Conservation (phyloP, 2,113 vertebrate species). For the Ictidomys tridecemlineatus region DNA sequence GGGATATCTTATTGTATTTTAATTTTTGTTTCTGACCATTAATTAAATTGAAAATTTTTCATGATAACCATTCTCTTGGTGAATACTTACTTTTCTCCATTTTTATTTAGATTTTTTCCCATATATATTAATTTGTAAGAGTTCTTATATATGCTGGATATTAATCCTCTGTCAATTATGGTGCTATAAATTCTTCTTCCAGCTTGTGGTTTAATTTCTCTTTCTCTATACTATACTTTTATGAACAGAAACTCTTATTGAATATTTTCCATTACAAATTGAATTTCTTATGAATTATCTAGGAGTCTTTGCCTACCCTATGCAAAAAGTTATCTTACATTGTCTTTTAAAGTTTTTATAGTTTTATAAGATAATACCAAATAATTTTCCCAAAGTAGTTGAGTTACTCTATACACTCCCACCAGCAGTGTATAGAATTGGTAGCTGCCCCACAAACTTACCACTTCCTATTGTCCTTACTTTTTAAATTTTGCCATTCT, state of each 20-base stretch:
- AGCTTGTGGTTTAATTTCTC: not conserved
- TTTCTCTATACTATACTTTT: not conserved
- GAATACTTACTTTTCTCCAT: not conserved
- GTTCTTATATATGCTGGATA: not conserved
- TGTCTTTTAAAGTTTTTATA: not conserved
- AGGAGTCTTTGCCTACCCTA: not conserved
- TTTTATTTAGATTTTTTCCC: not conserved
- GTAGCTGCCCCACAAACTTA: not conserved
- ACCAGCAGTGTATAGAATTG: not conserved
- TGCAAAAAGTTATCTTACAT: not conserved
- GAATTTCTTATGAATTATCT: not conserved
- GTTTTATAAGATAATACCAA: not conserved
- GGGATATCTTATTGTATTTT: not conserved
- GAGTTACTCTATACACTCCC: not conserved
- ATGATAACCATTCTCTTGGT: not conserved
- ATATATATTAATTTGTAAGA: not conserved
- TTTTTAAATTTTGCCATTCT: not conserved
- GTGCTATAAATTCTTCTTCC: not conserved
- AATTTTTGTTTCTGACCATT: conserved; percentile 5
- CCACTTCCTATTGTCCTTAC: not conserved
- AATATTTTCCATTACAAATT: not conserved
- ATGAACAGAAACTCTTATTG: not conserved
- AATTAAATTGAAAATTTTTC: not conserved
- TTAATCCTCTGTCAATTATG: not conserved
- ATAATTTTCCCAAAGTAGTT: not conserved